Evolutionary conservation across 2,888 invertebrate species (phyloP), one percentile per base, ranked within the genome.

Genomic region (Lasioglossum marginatum): DNA sequence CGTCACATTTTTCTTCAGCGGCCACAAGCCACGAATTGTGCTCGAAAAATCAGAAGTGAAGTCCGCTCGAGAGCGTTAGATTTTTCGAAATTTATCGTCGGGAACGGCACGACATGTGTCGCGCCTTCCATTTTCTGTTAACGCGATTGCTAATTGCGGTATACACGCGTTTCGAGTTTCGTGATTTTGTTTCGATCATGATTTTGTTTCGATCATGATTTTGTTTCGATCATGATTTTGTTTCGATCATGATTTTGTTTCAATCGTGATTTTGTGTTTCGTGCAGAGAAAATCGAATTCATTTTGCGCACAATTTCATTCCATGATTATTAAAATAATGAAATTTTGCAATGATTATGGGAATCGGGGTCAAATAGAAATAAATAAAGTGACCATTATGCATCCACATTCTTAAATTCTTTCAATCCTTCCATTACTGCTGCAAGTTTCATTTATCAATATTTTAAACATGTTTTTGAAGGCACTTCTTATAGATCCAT

Each of bases 1-100:
- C 70, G 40, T n/a, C 12, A 34, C 70, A 70, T 77, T 77, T 77
- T 77, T 70, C 70, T 52, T 52, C 37, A 5, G 27, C 31, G 34
- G 16, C 16, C 70, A 63, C 37, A 27, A n/a, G 52, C 37, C 52
- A 12, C 70, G 78, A 34, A 37, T 43, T 23, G 52, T 40, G 70
- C 43, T 52, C 27, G 68, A 37, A 37, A 68, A 52, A 45, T 70
- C 77, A 68, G n/a, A 37, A 48, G n/a, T 6, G 45, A 52, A 52
- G 52, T 12, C 34, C 2, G 48, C 45, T 27, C 14, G 34, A 16
- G 31, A 8, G 14, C 45, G 45, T 52, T 31, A 16, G 23, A 48
- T 45, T 73, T 31, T 43, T 8, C 37, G 71, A 43, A 71, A 71
- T 71, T 43, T 43, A 68, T 68, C 31, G 63, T 8, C 63, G 63